Evolutionary conservation across 2,113 vertebrate species (phyloP).

Genomic region (Poecilia latipinna): DNA sequence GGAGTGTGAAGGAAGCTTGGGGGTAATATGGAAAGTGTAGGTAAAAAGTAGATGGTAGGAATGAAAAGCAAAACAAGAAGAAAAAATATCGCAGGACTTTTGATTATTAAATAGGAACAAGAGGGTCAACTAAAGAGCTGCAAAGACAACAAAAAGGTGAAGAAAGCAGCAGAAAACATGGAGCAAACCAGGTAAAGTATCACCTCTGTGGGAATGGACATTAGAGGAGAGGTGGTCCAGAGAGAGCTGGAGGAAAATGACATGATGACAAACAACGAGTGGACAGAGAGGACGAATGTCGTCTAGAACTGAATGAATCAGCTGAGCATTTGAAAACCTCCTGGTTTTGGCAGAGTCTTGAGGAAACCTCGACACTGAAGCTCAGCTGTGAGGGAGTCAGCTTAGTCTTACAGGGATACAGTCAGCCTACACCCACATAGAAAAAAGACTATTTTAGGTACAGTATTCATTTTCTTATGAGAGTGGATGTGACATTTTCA

Average conservation of each 20-base stretch:
- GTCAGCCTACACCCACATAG: conserved; percentile 25
- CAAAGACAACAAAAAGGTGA: neutral
- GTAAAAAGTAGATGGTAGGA: neutral
- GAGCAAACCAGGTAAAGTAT: conserved; percentile 19
- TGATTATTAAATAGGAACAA: neutral
- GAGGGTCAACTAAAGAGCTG: neutral
- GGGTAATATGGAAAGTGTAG: neutral
- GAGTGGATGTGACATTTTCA: neutral
- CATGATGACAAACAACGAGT: conserved; percentile 5
- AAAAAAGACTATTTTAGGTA: conserved; percentile 37
- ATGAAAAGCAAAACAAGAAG: neutral
- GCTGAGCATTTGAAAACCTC: neutral
- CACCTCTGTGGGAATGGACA: conserved; percentile 14
- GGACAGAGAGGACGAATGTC: neutral
- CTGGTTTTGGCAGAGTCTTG: neutral
- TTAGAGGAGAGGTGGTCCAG: conserved; percentile 12
- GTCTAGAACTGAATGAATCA: neutral
- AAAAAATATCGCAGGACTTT: neutral
- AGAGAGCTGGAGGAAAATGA: neutral
- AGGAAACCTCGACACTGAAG: neutral
- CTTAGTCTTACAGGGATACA: neutral
- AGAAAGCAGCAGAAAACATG: neutral
- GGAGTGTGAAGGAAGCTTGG: neutral
- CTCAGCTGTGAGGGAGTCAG: neutral
- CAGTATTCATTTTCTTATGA: neutral